Evolutionary conservation across 2,113 vertebrate genomes (phyloP).

Genomic region (Romanogobio albipinnatus): DNA sequence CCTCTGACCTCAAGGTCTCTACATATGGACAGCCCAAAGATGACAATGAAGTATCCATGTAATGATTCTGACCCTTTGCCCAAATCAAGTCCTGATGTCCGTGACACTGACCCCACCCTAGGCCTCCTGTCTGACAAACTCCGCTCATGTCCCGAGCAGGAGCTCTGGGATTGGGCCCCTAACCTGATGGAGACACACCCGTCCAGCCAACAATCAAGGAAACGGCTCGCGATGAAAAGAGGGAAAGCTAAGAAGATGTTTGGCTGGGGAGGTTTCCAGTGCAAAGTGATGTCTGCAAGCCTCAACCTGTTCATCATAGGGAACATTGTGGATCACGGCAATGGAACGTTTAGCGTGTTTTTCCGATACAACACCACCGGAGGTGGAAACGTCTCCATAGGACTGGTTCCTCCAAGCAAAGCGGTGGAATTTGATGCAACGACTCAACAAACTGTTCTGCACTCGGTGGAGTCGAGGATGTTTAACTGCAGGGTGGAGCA

Average conservation of each 20-base stretch:
- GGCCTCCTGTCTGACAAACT: conserved; percentile 86
- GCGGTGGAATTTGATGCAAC: conserved; percentile 95
- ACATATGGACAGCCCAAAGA: conserved; percentile 84
- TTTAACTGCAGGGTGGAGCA: conserved; percentile 99
- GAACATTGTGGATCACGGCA: conserved; percentile 98
- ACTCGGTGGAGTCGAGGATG: conserved; percentile 97
- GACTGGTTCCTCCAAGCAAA: conserved; percentile 94
- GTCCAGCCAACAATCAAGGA: conserved; percentile 85
- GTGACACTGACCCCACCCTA: conserved; percentile 82
- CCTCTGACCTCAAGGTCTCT: conserved; percentile 81
- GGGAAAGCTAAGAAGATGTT: conserved; percentile 99
- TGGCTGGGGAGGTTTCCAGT: conserved; percentile 99
- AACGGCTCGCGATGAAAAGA: conserved; percentile 92
- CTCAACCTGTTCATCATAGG: conserved; percentile 96
- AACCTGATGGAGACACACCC: conserved; percentile 85
- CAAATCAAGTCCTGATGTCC: conserved; percentile 86
- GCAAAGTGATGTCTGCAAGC: conserved; percentile 97
- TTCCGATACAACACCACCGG: conserved; percentile 98
- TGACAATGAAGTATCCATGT: conserved; percentile 89
- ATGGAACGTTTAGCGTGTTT: conserved; percentile 97
- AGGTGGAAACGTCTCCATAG: conserved; percentile 95
- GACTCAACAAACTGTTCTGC: conserved; percentile 86
- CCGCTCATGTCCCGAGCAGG: conserved; percentile 87
- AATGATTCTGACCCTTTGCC: conserved; percentile 87
- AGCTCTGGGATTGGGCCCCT: conserved; percentile 92